A percentile compares a stretch with the other conserved stretches of the same genome.
These are phyloP conservation scores for Percopsis transmontana DNA, from an alignment of 2,113 vertebrate species.

Conservation along the genomic window DNA sequence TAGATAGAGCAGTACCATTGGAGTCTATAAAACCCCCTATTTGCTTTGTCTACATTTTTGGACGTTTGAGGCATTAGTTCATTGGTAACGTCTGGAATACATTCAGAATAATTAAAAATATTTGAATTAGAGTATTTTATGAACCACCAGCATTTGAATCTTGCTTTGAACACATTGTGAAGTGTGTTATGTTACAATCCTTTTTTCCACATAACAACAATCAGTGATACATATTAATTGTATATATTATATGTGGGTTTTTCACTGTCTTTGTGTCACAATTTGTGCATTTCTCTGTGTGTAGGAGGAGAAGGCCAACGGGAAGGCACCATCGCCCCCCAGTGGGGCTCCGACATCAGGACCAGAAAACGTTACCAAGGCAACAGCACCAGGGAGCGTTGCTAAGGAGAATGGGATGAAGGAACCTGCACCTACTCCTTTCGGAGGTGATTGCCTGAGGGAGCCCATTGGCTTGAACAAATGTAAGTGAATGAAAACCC, in stretches of 20 bases:
- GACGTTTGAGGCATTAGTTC: too few species aligned
- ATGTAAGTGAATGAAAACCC: slow-evolving; percentile 92
- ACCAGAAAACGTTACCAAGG: slow-evolving; percentile 67
- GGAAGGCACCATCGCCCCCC: slow-evolving; percentile 73
- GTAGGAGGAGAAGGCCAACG: slow-evolving; percentile 82
- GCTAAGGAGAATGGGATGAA: slow-evolving; percentile 84
- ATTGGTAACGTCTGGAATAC: too few species aligned
- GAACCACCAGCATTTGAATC: too few species aligned
- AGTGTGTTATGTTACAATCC: too few species aligned
- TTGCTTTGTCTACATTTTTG: neutral
- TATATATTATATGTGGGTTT: neutral
- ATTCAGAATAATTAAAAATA: too few species aligned
- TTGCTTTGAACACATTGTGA: too few species aligned
- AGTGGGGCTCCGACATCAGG: slow-evolving; percentile 69
- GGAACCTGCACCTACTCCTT: slow-evolving; percentile 63
- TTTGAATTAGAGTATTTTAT: too few species aligned
- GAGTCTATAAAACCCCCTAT: neutral
- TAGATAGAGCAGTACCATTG: slow-evolving; percentile 40
- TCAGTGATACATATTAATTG: neutral
- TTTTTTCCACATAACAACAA: too few species aligned
- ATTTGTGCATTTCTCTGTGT: slow-evolving; percentile 29
- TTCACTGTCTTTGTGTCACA: slow-evolving; percentile 13
- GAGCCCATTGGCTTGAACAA: slow-evolving; percentile 86
- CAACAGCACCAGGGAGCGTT: slow-evolving; percentile 68
- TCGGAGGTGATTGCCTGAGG: slow-evolving; percentile 81